phyloP scores from a whole-genome alignment of 1,140 invertebrate species.

The Pseudachorutes palmiensis region DNA sequence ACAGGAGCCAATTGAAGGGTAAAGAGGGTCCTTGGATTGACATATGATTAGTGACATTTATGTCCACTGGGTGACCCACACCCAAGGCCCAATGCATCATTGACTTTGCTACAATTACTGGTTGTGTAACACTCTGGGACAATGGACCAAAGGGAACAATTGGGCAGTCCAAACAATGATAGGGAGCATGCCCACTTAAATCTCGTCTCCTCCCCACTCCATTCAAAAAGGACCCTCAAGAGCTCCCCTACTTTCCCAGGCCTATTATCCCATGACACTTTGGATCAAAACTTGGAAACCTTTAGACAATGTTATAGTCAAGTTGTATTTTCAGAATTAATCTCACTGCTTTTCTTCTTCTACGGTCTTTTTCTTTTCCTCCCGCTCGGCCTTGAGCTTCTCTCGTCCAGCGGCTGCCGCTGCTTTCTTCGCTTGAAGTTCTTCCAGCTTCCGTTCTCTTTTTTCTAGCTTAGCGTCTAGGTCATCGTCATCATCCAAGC shows the following conservation, averaged over 20 bases:
- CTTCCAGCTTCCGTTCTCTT: neutral
- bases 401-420: neutral
- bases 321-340: neutral
- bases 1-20: neutral
- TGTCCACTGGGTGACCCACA: neutral
- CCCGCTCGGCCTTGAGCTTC: too few relatives aligned
- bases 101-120: constrained; percentile 34
- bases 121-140: constrained; percentile 22
- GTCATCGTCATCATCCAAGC: neutral
- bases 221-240: neutral
- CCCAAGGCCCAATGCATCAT: constrained; percentile 26
- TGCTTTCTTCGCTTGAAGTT: neutral
- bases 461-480: neutral
- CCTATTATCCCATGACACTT: neutral
- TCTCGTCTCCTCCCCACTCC: neutral
- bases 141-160: constrained; percentile 7
- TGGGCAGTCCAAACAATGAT: neutral
- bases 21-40: neutral
- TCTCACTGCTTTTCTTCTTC: neutral
- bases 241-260: neutral
- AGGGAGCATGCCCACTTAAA: neutral
- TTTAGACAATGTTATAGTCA: neutral
- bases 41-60: constrained; percentile 11
- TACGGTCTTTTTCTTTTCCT: too few relatives aligned
- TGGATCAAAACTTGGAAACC: neutral